Base-by-base conservation (phyloP, 2,113 vertebrate genomes). In the Acinonyx jubatus region DNA sequence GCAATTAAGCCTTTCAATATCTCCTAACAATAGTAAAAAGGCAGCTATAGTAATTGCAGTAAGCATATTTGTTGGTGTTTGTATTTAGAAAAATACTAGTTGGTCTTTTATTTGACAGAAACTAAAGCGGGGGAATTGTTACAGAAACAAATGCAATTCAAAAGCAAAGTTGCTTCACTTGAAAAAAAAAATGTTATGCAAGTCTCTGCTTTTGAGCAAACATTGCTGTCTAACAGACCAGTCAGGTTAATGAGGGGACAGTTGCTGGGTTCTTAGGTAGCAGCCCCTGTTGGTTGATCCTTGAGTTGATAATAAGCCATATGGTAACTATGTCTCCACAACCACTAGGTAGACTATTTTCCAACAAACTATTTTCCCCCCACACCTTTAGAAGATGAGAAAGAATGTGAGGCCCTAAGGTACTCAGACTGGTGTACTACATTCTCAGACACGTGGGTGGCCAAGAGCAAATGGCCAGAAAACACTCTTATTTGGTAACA, bases 41-140 rank as follows among this genome's bases (percentile, higher is more conserved):
- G 82, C 41, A 96, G 38, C 69, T 97, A 97, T 93, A 89, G 50
- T 97, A 98, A 97, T 85, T 98, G 89, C 96, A 97, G 65, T 66
- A 85, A 93, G 87, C 97, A 94, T 97, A 96, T 96, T 98, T 96
- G 73, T 91, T 98, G 82, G 27, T 74, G 97, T 98, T 97, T 98
- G 95, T 96, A 97, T 98, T 98, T 97, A 98, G 97, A 98, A 98
- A 69, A 97, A 97, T 96, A 97, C 82, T 95, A 93, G 87, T 96
- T 97, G 97, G 74, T 83, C 91, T 98, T 98, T 97, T 97, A 96
- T 96, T 97, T 97, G 96, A 94, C 96, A 85, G 96, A 98, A 97
- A 97, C 97, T 85, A 91, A 96, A 98, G 73, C 89, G 96, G 89
- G 84, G 90, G 94, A 95, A 97, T 97, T 98, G 88, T 98, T 98